These are phyloP conservation scores for Simalia tracyae DNA, from an alignment of 2,797 vertebrate genomes.

Conservation along the genomic window DNA sequence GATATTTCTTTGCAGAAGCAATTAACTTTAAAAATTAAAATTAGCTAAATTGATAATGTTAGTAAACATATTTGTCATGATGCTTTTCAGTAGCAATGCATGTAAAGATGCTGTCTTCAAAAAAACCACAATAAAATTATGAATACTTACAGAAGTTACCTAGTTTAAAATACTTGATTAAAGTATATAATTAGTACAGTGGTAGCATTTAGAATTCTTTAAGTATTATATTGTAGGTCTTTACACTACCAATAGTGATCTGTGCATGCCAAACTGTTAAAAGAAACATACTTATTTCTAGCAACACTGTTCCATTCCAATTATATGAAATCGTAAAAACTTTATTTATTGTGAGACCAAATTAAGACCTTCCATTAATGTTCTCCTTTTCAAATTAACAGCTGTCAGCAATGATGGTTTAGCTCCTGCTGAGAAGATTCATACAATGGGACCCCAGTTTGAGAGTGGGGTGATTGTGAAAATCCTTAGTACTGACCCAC, in stretches of 20 bases:
- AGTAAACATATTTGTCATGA: background rate
- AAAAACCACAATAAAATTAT: background rate
- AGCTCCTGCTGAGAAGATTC: slow-evolving; percentile 69
- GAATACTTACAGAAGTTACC: background rate
- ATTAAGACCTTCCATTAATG: background rate
- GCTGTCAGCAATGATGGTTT: slow-evolving; percentile 47
- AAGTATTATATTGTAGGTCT: background rate
- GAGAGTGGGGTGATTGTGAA: slow-evolving; percentile 92
- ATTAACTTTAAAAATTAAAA: background rate
- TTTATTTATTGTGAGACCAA: background rate
- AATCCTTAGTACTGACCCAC: slow-evolving; percentile 83
- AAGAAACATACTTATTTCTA: background rate
- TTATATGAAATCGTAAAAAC: background rate
- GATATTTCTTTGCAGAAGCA: background rate
- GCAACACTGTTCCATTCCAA: background rate
- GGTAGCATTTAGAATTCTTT: background rate
- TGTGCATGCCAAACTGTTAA: background rate
- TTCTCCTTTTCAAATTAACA: slow-evolving; percentile 46
- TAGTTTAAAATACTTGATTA: background rate
- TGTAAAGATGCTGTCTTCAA: background rate
- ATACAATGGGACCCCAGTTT: slow-evolving; percentile 84
- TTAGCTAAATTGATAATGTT: background rate
- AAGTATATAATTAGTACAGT: background rate
- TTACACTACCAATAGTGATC: background rate
- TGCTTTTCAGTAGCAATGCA: background rate